These are phyloP conservation scores for Rhabdomys dilectus DNA, from an alignment of 2,113 vertebrate species.

Conservation along the genomic window DNA sequence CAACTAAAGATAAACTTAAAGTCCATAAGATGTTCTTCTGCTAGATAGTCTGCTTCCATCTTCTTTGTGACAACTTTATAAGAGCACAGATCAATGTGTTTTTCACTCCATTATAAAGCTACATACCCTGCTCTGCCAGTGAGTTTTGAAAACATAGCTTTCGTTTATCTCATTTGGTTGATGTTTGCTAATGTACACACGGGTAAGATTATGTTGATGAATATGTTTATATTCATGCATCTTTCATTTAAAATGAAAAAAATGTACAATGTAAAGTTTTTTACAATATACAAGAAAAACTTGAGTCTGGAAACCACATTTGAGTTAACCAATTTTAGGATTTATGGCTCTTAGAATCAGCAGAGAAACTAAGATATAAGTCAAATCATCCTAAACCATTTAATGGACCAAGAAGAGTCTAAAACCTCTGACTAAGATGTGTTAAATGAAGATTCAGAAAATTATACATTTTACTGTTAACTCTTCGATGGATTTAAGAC, in stretches of 20 bases:
- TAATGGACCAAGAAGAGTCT: neutral
- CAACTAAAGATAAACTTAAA: neutral
- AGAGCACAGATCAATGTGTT: neutral
- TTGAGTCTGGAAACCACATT: neutral
- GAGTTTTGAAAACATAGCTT: neutral
- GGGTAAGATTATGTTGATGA: neutral
- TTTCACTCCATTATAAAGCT: neutral
- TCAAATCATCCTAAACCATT: neutral
- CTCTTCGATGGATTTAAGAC: neutral
- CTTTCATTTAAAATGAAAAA: neutral
- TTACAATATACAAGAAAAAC: neutral
- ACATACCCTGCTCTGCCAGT: neutral
- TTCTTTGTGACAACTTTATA: too few relatives aligned
- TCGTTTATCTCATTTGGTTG: neutral
- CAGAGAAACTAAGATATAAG: neutral
- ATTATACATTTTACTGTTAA: neutral
- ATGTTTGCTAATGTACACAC: slow-evolving; percentile 1
- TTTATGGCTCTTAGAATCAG: neutral
- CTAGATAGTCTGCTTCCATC: neutral
- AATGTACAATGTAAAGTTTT: neutral
- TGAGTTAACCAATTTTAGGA: neutral
- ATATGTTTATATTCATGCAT: neutral
- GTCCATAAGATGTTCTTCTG: neutral
- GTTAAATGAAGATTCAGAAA: neutral
- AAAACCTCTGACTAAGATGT: neutral